Conservation (phyloP, 2,888 invertebrate species). For the Aspidiotus rigidus region DNA sequence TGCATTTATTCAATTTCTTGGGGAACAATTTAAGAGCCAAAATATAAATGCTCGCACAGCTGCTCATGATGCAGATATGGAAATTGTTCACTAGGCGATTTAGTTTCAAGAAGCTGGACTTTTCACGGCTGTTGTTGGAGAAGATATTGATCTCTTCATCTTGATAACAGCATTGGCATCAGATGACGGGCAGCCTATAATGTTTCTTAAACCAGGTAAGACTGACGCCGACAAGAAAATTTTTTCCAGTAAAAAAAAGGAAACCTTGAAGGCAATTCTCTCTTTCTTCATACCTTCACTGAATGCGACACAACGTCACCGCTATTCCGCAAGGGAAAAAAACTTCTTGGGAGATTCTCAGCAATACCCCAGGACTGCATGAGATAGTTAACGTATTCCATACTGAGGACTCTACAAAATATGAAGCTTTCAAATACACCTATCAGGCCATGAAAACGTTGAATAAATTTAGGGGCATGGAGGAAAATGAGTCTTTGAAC, state of each 20-base stretch:
- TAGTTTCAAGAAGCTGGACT: not conserved
- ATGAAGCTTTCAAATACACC: not conserved
- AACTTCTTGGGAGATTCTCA: not conserved
- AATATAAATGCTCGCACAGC: not conserved
- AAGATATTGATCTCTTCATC: not conserved
- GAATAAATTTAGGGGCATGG: not conserved
- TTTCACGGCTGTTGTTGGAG: not conserved
- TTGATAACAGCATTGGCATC: not conserved
- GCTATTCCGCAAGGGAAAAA: not conserved
- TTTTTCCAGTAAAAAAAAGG: not conserved
- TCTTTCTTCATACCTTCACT: not conserved
- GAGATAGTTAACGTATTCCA: not conserved
- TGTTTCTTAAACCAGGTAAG: not conserved
- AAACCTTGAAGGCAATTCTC: not conserved
- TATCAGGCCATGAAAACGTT: not conserved
- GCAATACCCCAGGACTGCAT: not conserved
- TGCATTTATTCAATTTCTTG: not conserved
- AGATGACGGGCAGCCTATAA: not conserved
- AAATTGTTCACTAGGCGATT: not conserved
- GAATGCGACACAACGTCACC: not conserved
- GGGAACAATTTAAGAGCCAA: not conserved
- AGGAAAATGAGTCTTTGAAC: not conserved
- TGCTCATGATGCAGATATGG: not conserved
- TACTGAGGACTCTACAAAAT: not conserved
- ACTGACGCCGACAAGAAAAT: not conserved